A percentile compares a stretch with the other conserved stretches of the same genome.
Conservation (phyloP, 2,113 vertebrate species). For the Cromileptes altivelis region DNA sequence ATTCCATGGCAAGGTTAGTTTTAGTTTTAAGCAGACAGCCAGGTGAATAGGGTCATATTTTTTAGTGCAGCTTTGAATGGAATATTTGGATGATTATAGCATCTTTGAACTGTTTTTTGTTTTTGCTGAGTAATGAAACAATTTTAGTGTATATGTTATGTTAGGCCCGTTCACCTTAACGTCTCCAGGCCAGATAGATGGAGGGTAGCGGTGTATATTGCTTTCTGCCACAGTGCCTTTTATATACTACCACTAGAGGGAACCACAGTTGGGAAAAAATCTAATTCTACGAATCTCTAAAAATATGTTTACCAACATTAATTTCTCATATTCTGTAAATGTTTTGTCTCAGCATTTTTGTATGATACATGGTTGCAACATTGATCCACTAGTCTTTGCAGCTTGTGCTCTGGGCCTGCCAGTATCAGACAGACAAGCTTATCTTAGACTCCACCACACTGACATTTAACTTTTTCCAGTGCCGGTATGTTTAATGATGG, state of each 20-base stretch:
- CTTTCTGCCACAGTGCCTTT: background rate
- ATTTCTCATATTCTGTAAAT: background rate
- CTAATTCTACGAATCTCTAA: background rate
- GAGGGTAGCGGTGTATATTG: too few species aligned
- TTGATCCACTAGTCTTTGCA: background rate
- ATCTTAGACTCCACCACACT: background rate
- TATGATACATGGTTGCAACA: background rate
- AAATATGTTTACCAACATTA: background rate
- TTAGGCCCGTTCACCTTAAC: too few species aligned
- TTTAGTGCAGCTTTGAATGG: too few species aligned
- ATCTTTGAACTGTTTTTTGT: background rate
- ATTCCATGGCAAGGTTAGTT: too few species aligned
- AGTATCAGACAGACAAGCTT: background rate
- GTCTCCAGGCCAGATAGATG: too few species aligned
- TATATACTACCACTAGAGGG: background rate
- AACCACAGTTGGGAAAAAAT: background rate
- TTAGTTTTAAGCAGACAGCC: too few species aligned
- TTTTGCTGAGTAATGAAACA: background rate
- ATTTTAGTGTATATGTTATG: background rate
- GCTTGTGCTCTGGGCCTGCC: background rate
- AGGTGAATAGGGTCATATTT: too few species aligned
- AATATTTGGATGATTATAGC: too few species aligned
- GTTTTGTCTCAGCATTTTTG: background rate
- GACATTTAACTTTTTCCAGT: background rate
- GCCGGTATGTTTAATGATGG: slow-evolving; percentile 4